phyloP scores from a whole-genome alignment of 2,797 vertebrate genomes.

The Allobates femoralis region DNA sequence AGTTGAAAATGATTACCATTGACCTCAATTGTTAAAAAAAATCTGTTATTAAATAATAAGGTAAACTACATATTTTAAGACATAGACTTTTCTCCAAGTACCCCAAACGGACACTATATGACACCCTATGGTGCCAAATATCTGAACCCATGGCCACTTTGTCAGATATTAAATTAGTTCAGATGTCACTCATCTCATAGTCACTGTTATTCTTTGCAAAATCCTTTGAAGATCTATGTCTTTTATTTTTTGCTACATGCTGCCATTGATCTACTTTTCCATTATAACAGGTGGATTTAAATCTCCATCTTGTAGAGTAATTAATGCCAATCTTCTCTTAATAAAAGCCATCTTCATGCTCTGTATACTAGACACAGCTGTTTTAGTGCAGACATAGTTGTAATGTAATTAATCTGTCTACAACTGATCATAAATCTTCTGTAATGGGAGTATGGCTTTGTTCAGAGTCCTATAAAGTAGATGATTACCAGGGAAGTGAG shows the following conservation, averaged over 20 bases:
- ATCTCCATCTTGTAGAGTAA: not conserved
- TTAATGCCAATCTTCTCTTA: not conserved
- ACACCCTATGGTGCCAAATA: not conserved
- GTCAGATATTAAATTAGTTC: not conserved
- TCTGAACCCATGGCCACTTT: not conserved
- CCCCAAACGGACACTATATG: no score
- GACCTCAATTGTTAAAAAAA: no score
- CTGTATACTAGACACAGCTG: slow-evolving; percentile 2
- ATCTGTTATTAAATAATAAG: no score
- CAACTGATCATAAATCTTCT: not conserved
- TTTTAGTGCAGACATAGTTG: not conserved
- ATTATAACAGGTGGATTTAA: not conserved
- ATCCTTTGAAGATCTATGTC: not conserved
- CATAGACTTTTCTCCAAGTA: no score
- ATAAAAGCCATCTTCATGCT: not conserved
- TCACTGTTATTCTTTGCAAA: not conserved
- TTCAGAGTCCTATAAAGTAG: not conserved
- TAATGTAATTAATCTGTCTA: slow-evolving; percentile 15
- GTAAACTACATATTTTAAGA: no score
- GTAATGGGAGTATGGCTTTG: not conserved
- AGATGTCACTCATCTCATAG: not conserved
- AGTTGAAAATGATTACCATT: no score
- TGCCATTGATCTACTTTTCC: not conserved
- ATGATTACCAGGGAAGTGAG: slow-evolving; percentile 5
- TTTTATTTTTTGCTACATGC: not conserved